Evolutionary conservation across 1,140 invertebrate species (phyloP).

Genomic region (Hyphantria cunea): DNA sequence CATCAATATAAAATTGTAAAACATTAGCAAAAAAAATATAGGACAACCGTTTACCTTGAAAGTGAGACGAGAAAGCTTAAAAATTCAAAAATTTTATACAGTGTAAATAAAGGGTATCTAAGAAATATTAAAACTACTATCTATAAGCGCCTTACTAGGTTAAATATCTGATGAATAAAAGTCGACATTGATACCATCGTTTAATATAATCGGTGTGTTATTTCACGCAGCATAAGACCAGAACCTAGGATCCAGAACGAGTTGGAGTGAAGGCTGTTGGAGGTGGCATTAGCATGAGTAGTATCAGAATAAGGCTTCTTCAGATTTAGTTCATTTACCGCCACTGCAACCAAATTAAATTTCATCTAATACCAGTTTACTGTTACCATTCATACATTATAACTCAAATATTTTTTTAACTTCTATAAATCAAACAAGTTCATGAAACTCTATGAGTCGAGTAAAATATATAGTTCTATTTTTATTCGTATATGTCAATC

Average conservation of each 20-base stretch:
- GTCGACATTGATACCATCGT: constrained; percentile 14
- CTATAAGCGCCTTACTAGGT: constrained; percentile 22
- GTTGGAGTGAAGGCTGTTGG: constrained; percentile 41
- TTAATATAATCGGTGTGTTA: constrained; percentile 43
- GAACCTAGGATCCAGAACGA: constrained; percentile 51
- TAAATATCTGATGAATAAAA: constrained; percentile 23
- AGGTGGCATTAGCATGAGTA: constrained; percentile 58
- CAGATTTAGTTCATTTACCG: constrained; percentile 70
- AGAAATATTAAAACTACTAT: constrained; percentile 26
- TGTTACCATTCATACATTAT: no score
- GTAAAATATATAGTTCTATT: no score
- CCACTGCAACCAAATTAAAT: constrained; percentile 54
- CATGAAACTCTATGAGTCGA: no score
- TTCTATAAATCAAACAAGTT: no score
- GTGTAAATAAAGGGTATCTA: constrained; percentile 31
- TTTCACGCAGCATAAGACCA: constrained; percentile 52
- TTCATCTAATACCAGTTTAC: neutral
- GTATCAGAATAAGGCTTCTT: constrained; percentile 65
- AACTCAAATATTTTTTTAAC: no score
- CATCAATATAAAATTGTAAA: constrained; percentile 23
- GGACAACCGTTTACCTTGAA: constrained; percentile 63
- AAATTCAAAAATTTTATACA: constrained; percentile 30
- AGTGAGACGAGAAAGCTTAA: constrained; percentile 55
- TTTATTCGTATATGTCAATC: no score
- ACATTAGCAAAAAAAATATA: constrained; percentile 34